phyloP scores from a whole-genome alignment of 2,888 invertebrate species.

The Melitaea athalia region DNA sequence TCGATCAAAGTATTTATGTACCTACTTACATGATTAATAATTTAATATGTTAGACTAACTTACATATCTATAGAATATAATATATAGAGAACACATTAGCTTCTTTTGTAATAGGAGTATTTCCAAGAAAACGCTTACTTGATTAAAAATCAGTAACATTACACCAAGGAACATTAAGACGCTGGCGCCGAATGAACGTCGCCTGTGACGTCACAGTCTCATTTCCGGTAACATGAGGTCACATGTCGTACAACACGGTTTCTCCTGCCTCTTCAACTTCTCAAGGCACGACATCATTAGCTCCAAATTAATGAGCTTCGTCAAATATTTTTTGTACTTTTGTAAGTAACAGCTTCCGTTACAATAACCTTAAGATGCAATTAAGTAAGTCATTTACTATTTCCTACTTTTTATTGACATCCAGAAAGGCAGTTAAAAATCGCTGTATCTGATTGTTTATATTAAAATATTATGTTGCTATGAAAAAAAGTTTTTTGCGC shows the following conservation, averaged over 20 bases:
- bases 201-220: conserved; percentile 49
- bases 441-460: no score
- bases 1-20: background rate
- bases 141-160: conserved; percentile 11
- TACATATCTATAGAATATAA: background rate
- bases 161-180: conserved; percentile 8
- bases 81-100: background rate
- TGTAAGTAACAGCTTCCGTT: background rate
- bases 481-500: no score
- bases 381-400: background rate
- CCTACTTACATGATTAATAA: background rate
- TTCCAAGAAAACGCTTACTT: conserved; percentile 3
- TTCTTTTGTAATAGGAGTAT: conserved; percentile 1
- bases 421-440: background rate
- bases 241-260: conserved; percentile 25
- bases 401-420: background rate
- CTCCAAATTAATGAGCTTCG: conserved; percentile 2
- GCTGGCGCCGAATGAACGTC: conserved; percentile 35
- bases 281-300: conserved; percentile 16
- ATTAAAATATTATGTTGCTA: no score
- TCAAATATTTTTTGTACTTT: background rate
- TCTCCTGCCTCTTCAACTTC: conserved; percentile 17
- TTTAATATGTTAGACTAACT: background rate
- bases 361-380: background rate
- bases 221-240: conserved; percentile 38